Conservation (phyloP, 2,113 vertebrate species). For the Turdus rufiventris region DNA sequence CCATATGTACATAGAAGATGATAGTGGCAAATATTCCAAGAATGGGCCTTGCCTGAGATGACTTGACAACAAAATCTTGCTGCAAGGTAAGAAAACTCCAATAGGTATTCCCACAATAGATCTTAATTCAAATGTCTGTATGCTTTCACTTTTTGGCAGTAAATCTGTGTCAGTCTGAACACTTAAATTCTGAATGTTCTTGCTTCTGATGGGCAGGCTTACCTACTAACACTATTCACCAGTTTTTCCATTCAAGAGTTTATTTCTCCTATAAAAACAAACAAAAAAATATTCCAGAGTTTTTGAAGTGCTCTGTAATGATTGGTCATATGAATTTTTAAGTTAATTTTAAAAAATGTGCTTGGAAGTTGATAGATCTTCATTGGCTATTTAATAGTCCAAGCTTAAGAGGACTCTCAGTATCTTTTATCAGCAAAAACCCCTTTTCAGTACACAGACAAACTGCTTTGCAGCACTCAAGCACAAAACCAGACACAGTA, state of each 20-base stretch:
- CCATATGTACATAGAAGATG: not conserved
- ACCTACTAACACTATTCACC: not conserved
- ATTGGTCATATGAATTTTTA: not conserved
- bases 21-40: not conserved
- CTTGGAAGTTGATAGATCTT: not conserved
- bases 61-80: not conserved
- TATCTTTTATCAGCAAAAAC: not conserved
- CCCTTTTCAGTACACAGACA: not conserved
- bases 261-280: not conserved
- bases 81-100: not conserved
- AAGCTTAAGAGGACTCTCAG: not conserved
- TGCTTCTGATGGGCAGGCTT: not conserved
- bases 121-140: not conserved
- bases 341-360: not conserved
- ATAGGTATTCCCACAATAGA: not conserved
- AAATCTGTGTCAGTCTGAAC: not conserved
- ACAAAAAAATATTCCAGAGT: not conserved
- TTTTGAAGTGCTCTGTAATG: not conserved
- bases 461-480: not conserved
- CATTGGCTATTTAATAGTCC: not conserved
- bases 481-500: not conserved
- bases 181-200: not conserved
- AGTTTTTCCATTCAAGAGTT: not conserved
- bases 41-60: not conserved
- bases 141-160: not conserved